Base-by-base conservation (phyloP, 2,888 invertebrate species). In the Sinhomidia bicolor region DNA sequence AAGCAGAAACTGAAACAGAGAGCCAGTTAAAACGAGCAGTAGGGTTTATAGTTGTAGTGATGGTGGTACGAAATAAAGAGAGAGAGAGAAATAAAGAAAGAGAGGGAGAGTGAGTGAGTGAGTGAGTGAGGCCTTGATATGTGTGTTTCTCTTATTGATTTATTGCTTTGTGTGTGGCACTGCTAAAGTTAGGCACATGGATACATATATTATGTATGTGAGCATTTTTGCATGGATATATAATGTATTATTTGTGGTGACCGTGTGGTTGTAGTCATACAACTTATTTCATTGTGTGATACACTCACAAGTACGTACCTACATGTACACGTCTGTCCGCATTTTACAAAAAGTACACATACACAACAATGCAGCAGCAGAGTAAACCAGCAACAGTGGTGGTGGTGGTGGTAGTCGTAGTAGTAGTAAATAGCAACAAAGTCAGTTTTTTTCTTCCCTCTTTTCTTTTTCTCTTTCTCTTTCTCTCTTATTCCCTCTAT, bases 81-180 rank as follows among this genome's bases (percentile, higher is more conserved):
- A 79, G 36, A 26, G 17, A 76, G 51, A 23, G 17, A 20, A 44
- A 17, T 36, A 20, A 47, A n/a, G 81, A 81, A 29, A 41, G 51
- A 82, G 47, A 44, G 20, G 7, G 10, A 29, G 26, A 60, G 14
- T 26, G 26, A 29, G 62, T 12, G 20, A 1, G 54, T 20, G 62
- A 26, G 10, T 0, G 62, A 47, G 29, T 44, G 68, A 82, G 62
- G 23, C 80, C 80, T 60, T 57, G 32, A 74, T 78, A 41, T 32
- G 57, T 85, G 47, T 74, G 41, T 20, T 44, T 36, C 23, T 83
- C 51, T 68, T 85, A 85, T 85, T 85, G 85, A 85, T 85, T 85
- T 85, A 85, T 85, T 85, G 41, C 78, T 26, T 84, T 76, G 36
- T 71, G 32, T 65, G 44, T 29, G 29, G 76, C 2, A 20, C n/a